Evolutionary conservation across 2,113 vertebrate species (phyloP).

Genomic region (Prionailurus bengalensis): DNA sequence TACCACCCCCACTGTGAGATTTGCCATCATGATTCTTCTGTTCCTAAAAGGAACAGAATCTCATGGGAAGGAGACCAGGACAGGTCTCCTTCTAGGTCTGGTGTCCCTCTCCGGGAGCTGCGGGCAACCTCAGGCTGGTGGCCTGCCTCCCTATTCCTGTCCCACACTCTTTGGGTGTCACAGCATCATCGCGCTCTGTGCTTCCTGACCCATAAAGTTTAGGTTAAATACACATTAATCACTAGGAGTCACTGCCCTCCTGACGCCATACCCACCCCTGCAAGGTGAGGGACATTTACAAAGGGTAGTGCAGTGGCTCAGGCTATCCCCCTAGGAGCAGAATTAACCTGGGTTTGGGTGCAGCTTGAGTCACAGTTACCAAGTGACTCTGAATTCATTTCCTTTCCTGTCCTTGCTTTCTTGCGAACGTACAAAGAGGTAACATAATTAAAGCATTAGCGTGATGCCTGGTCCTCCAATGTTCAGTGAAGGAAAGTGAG

Average conservation of each 20-base stretch:
- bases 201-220: not conserved
- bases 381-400: not conserved
- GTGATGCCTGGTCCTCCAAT: not conserved
- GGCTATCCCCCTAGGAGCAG: not conserved
- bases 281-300: not conserved
- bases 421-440: fast-evolving
- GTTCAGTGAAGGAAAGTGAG: not conserved
- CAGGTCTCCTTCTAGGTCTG: not conserved
- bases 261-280: not conserved
- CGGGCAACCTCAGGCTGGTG: not conserved
- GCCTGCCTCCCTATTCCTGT: not conserved
- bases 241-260: not conserved
- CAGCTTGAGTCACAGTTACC: not conserved
- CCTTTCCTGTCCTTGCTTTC: not conserved
- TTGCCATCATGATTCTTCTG: not conserved
- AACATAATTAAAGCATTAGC: fast-evolving
- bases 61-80: not conserved
- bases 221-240: not conserved
- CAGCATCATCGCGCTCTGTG: fast-evolving
- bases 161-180: fast-evolving
- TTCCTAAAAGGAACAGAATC: not conserved
- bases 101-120: not conserved
- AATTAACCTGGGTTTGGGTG: not conserved
- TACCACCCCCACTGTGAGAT: fast-evolving
- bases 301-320: not conserved